Conservation (phyloP, 2,113 vertebrate species). For the Zapornia atra region DNA sequence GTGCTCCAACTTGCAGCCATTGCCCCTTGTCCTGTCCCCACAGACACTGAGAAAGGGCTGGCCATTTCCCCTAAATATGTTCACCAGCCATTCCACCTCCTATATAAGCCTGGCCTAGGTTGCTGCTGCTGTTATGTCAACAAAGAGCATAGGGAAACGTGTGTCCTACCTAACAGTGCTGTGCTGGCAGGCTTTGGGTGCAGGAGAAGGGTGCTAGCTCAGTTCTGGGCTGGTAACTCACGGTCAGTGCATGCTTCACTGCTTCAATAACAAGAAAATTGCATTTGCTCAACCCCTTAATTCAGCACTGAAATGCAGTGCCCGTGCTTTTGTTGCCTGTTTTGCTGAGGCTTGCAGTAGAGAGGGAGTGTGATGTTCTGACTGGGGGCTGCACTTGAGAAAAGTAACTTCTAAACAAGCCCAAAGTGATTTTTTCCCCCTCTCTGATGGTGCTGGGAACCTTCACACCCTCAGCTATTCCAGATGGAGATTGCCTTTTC, state of each 20-base stretch:
- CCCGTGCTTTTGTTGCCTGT: neutral
- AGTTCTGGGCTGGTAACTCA: neutral
- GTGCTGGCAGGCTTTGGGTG: neutral
- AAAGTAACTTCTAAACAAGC: neutral
- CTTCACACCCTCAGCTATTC: fast-evolving
- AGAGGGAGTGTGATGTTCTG: neutral
- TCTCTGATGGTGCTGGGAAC: neutral
- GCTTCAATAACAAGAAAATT: neutral
- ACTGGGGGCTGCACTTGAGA: neutral
- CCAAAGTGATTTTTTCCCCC: fast-evolving
- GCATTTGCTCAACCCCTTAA: neutral
- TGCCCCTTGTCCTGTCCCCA: too few species aligned
- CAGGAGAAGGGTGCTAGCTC: neutral
- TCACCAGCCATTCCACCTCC: neutral
- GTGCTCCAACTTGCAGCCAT: too few species aligned
- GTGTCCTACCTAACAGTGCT: neutral
- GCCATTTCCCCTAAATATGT: too few species aligned
- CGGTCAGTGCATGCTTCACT: neutral
- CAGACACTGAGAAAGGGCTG: too few species aligned
- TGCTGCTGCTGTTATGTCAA: neutral
- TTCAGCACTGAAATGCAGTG: neutral
- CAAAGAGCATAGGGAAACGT: neutral
- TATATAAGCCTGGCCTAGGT: neutral
- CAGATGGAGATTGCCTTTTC: neutral
- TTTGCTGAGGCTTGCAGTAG: neutral